These are phyloP conservation scores for Limanda limanda DNA, from an alignment of 2,113 vertebrate genomes.

Conservation along the genomic window DNA sequence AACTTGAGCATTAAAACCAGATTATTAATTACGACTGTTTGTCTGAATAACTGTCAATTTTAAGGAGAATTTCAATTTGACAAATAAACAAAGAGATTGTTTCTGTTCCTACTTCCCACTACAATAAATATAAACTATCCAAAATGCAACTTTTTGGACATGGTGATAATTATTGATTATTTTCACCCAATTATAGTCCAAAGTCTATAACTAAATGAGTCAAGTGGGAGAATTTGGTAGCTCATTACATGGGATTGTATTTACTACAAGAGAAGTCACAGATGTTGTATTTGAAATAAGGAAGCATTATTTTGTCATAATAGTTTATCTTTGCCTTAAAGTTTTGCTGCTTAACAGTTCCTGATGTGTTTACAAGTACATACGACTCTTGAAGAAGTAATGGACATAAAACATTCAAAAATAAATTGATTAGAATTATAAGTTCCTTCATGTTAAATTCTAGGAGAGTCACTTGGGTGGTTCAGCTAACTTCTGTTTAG, in stretches of 20 bases:
- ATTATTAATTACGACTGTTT: conserved; percentile 8
- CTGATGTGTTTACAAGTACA: background rate
- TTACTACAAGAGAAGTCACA: background rate
- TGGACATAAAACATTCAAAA: background rate
- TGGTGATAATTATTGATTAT: no score
- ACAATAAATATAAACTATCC: background rate
- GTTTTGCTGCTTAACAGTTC: background rate
- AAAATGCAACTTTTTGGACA: no score
- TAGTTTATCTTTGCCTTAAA: background rate
- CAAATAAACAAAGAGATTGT: background rate
- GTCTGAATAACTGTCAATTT: background rate
- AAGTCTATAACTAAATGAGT: background rate
- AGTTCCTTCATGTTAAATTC: background rate
- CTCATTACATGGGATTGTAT: no score
- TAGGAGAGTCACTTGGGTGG: background rate
- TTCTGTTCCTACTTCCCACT: background rate
- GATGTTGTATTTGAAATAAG: background rate
- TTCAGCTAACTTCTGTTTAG: no score
- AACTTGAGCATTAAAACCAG: background rate
- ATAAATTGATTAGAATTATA: background rate
- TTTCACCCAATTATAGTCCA: background rate
- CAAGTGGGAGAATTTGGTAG: no score
- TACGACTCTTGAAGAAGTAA: background rate
- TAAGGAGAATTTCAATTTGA: background rate
- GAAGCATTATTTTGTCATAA: background rate